Conservation (phyloP, 2,888 invertebrate species). For the Sialis fuliginosa region DNA sequence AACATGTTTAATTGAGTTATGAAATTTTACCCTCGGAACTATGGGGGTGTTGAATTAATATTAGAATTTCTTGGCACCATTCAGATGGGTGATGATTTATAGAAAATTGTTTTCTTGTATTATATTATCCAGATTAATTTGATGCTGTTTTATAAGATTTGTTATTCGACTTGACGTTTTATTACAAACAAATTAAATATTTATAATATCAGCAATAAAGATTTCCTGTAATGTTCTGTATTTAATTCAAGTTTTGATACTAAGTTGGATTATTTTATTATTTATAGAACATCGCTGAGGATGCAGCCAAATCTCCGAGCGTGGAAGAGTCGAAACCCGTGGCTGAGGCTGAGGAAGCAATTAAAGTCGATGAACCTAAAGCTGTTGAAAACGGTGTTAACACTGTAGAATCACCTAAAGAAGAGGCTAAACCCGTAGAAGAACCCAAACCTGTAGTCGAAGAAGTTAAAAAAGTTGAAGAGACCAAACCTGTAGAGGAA, state of each 20-base stretch:
- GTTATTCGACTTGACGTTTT: no score
- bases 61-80: no score
- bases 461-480: constrained; percentile 1
- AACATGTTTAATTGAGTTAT: no score
- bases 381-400: neutral
- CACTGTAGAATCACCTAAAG: neutral
- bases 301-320: neutral
- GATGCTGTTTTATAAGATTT: no score
- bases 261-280: neutral
- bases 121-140: neutral
- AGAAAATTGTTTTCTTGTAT: no score
- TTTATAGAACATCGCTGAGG: neutral
- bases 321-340: no score
- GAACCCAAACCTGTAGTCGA: constrained; percentile 7
- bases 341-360: neutral
- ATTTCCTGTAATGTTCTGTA: neutral
- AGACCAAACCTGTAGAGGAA: no score
- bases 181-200: no score
- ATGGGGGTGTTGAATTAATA: no score
- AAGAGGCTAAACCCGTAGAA: neutral
- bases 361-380: neutral
- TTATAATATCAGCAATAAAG: no score
- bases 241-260: neutral
- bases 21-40: no score
- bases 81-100: no score